phyloP scores from a whole-genome alignment of 2,888 invertebrate genomes.

The Ommatoiulus sabulosus region DNA sequence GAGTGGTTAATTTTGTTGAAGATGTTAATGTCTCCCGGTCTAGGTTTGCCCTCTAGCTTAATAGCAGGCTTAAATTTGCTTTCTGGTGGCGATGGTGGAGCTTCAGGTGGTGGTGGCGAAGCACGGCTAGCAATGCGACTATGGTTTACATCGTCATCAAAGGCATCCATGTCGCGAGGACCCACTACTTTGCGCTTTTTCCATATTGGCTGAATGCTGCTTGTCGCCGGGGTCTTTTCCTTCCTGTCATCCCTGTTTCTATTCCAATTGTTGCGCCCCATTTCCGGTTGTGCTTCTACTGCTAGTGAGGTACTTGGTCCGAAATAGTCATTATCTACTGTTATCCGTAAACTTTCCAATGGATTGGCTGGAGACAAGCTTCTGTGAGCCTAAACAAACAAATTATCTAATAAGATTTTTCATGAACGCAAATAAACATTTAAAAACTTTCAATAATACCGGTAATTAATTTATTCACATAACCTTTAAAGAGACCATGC shows the following conservation, averaged over 20 bases:
- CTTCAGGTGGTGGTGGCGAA: slow-evolving; percentile 3
- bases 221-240: not conserved
- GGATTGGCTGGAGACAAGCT: not conserved
- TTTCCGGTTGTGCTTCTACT: not conserved
- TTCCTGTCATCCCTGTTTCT: not conserved
- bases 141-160: slow-evolving; percentile 39
- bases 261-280: not conserved
- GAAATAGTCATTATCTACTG: slow-evolving; percentile 1
- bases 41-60: not conserved
- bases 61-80: not conserved
- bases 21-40: not conserved
- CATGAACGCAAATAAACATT: too few relatives aligned
- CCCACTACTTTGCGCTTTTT: slow-evolving; percentile 42
- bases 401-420: not conserved
- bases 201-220: slow-evolving; percentile 47
- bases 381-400: not conserved
- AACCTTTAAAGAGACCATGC: too few relatives aligned
- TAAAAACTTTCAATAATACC: too few relatives aligned
- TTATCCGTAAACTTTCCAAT: not conserved
- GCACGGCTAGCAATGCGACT: not conserved
- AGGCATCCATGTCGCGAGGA: slow-evolving; percentile 53
- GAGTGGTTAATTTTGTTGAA: not conserved
- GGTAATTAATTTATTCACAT: too few relatives aligned
- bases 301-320: not conserved
- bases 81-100: not conserved